Evolutionary conservation across 2,888 invertebrate species (phyloP), one percentile per base, ranked within the genome.

Genomic region (Argyra leucocephala): DNA sequence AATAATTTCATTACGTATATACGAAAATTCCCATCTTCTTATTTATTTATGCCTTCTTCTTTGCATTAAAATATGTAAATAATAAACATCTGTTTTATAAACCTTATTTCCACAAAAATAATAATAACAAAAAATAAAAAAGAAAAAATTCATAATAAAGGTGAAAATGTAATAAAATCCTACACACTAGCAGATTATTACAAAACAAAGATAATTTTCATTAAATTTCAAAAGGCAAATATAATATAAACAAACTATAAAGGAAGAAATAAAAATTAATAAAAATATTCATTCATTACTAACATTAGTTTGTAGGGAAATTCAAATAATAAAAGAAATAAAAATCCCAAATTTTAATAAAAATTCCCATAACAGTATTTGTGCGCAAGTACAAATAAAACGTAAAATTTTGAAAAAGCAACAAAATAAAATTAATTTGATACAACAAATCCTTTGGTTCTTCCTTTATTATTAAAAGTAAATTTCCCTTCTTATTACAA

Each of bases 301-400:
- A 37, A 37, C 5, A 37, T 37, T 37, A 10, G 12, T 37, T 15
- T 15, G 37, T 37, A 37, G 15, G 12, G 12, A 37, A 37, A 37
- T 9, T 12, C 6, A 37, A 37, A 37, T 15, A 37, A 37, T 37
- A 9, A 37, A 37, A 37, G 3, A 37, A 15, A 15, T 9, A 15
- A 37, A 37, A 37, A 9, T 37, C 37, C 37, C 37, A 37, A 37
- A 37, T 37, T 9, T 37, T 37, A 5, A 37, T 37, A 37, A 36
- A 31, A 60, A 65, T 21, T 59, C 58, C 21, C 63, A 63, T 22
- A 62, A 61, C 62, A 65, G 48, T 59, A 48, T 15, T 2, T 62
- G 1, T 69, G 71, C 71, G 71, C 71, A 71, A 63, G 67, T 71
- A 71, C 71, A 71, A 71, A 71, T 68, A 71, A 71, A 71, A 36